Evolutionary conservation across 2,888 invertebrate species (phyloP).

Genomic region (Sclerodermus sp.): DNA sequence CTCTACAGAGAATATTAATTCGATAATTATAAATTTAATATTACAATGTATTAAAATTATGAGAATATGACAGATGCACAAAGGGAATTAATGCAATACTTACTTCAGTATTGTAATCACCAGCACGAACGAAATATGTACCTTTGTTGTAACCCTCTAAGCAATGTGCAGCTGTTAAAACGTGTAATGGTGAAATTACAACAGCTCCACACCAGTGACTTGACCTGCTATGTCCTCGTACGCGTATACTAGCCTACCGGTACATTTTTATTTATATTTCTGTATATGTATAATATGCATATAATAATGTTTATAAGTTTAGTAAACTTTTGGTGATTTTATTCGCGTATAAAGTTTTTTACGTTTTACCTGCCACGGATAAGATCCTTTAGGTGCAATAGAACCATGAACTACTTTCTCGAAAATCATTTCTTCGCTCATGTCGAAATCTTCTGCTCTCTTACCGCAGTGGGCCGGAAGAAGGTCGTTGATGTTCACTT

Average conservation of each 20-base stretch:
- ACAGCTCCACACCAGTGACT: constrained; percentile 78
- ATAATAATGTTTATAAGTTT: no score
- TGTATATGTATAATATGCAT: no score
- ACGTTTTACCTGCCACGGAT: constrained; percentile 72
- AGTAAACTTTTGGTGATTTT: no score
- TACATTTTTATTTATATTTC: neutral
- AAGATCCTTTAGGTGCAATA: constrained; percentile 66
- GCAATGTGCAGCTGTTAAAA: constrained; percentile 76
- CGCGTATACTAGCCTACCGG: constrained; percentile 65
- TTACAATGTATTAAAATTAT: no score
- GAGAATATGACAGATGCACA: no score
- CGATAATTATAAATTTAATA: no score
- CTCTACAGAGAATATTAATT: no score
- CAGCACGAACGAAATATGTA: constrained; percentile 70
- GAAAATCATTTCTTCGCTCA: constrained; percentile 58
- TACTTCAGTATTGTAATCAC: constrained; percentile 73
- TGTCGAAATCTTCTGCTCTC: constrained; percentile 56
- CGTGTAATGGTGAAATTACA: constrained; percentile 65
- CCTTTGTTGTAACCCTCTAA: constrained; percentile 69
- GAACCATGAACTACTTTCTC: constrained; percentile 67
- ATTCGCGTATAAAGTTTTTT: no score
- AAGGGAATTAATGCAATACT: constrained; percentile 21
- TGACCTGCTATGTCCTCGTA: constrained; percentile 63
- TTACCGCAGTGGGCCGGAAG: constrained; percentile 61
- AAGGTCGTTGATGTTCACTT: constrained; percentile 39